Percentiles rank a stretch among this genome's conserved stretches.
Evolutionary conservation across 2,888 invertebrate genomes (phyloP).

Genomic region (Lamellibrachia satsuma): DNA sequence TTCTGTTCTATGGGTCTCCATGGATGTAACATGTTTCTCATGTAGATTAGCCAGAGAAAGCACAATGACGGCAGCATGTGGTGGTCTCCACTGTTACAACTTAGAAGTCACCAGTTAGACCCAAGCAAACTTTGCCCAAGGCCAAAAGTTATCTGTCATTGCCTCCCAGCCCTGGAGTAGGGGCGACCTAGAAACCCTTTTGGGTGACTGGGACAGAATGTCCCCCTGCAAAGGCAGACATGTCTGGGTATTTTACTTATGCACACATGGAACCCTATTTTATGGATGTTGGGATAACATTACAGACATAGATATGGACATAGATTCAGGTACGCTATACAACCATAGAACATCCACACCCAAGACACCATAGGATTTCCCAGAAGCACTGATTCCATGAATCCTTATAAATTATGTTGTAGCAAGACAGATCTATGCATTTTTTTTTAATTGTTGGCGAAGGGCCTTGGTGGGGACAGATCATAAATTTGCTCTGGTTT

Average conservation of each 20-base stretch:
- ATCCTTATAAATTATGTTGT: too few relatives aligned
- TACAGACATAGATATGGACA: not conserved
- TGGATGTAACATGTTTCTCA: not conserved
- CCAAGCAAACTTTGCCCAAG: not conserved
- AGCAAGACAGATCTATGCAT: not conserved
- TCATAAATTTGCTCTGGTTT: not conserved
- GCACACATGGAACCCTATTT: conserved; percentile 1
- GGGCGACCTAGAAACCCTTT: not conserved
- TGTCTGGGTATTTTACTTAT: conserved; percentile 6
- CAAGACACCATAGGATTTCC: too few relatives aligned
- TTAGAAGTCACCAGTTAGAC: not conserved
- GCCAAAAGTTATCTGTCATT: not conserved
- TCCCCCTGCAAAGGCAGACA: conserved; percentile 14
- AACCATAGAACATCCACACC: not conserved
- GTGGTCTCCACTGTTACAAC: not conserved
- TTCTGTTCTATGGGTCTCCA: too few relatives aligned
- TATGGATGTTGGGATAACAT: conserved; percentile 11
- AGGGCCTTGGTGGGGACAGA: not conserved
- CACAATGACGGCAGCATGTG: not conserved
- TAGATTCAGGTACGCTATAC: not conserved
- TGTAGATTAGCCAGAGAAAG: not conserved
- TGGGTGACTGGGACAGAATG: not conserved
- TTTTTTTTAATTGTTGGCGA: not conserved
- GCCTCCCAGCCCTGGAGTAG: not conserved
- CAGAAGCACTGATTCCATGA: too few relatives aligned